phyloP scores from a whole-genome alignment of 2,797 vertebrate species.

The Silurus lanzhouensis region DNA sequence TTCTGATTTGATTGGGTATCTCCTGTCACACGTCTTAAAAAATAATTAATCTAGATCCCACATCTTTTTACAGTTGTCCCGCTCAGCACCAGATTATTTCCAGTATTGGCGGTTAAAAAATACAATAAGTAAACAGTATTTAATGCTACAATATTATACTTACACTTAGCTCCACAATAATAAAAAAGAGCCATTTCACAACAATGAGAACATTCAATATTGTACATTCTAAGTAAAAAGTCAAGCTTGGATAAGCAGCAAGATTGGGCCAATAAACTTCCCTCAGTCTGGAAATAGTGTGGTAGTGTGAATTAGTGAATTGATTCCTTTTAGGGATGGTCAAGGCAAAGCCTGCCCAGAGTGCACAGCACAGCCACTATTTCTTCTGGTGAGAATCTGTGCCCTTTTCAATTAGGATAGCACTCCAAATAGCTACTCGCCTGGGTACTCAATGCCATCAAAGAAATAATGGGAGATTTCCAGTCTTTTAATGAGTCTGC shows the following conservation, averaged over 20 bases:
- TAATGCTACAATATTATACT: not conserved
- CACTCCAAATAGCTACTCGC: conserved; percentile 71
- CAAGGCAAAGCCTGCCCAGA: conserved; percentile 56
- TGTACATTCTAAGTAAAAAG: not conserved
- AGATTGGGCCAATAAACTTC: conserved; percentile 8
- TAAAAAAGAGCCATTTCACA: too few relatives aligned
- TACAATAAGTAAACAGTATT: not conserved
- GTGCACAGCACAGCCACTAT: conserved; percentile 57
- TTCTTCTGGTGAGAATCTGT: conserved; percentile 50
- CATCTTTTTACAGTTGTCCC: not conserved
- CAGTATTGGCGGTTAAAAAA: not conserved
- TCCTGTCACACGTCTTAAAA: not conserved
- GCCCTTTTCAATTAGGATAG: conserved; percentile 71
- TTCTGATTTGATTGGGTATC: not conserved
- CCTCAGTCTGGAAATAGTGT: conserved; percentile 12
- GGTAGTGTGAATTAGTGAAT: conserved; percentile 27
- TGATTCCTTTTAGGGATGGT: conserved; percentile 66
- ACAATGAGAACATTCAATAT: not conserved
- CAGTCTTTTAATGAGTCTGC: conserved; percentile 66
- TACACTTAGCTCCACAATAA: not conserved
- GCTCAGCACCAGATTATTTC: not conserved
- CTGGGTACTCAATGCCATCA: conserved; percentile 57
- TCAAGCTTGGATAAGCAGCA: conserved; percentile 8
- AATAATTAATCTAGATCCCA: not conserved
- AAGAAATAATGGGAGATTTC: conserved; percentile 59